Conservation (phyloP, 2,113 vertebrate genomes). For the Callipepla californica region DNA sequence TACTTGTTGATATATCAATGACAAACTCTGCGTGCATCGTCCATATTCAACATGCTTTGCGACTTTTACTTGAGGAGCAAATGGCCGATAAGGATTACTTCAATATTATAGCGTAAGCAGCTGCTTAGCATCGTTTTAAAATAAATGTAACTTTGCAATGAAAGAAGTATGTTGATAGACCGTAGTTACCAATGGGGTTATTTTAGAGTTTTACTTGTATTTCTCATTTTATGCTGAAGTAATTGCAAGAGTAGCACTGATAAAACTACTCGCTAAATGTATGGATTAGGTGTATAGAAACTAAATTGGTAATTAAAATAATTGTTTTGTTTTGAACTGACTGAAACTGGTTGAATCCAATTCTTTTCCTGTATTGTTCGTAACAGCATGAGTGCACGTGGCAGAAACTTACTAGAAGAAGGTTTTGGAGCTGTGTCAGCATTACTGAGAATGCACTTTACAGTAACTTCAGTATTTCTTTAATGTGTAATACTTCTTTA, state of each 20-base stretch:
- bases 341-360: background rate
- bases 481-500: background rate
- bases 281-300: background rate
- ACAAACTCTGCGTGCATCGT: slow-evolving; percentile 75
- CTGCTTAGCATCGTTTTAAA: background rate
- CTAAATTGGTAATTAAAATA: background rate
- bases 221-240: background rate
- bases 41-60: slow-evolving; percentile 82
- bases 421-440: background rate
- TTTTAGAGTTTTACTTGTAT: slow-evolving; percentile 10
- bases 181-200: background rate
- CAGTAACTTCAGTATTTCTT: background rate
- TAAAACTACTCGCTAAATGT: background rate
- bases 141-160: background rate
- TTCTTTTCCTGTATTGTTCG: background rate
- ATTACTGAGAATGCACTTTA: background rate
- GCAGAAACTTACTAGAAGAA: background rate
- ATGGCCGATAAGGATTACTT: slow-evolving; percentile 81
- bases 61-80: slow-evolving; percentile 85
- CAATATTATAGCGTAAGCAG: slow-evolving; percentile 83
- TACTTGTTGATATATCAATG: slow-evolving; percentile 82
- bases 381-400: background rate
- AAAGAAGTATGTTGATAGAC: background rate
- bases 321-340: background rate
- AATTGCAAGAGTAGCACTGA: background rate